Evolutionary conservation across 2,797 vertebrate genomes (phyloP).

Genomic region (Manis javanica): DNA sequence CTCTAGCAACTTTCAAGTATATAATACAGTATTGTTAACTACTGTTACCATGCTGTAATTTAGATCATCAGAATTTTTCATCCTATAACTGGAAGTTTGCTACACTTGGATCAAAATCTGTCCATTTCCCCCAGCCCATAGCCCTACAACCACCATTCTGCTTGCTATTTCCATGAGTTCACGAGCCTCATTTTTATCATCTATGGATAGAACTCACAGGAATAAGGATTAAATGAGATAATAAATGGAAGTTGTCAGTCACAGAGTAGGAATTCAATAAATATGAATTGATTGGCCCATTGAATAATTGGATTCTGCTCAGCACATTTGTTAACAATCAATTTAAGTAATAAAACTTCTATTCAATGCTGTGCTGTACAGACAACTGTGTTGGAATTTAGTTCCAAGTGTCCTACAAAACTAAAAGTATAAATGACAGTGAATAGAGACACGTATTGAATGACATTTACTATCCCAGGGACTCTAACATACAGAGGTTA

Average conservation of each 20-base stretch:
- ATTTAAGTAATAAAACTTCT: conserved; percentile 8
- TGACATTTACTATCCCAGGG: not conserved
- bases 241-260: not conserved
- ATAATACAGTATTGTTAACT: not conserved
- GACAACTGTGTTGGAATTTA: not conserved
- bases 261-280: not conserved
- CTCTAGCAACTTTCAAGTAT: not conserved
- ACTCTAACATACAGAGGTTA: not conserved
- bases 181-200: not conserved
- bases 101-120: not conserved
- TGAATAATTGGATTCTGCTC: not conserved
- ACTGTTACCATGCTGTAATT: not conserved
- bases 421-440: not conserved
- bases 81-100: not conserved
- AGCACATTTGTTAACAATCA: not conserved
- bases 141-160: not conserved
- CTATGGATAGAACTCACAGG: not conserved
- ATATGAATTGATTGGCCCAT: not conserved
- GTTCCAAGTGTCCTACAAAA: not conserved
- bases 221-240: not conserved
- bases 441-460: not conserved
- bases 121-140: not conserved
- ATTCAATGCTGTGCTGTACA: not conserved
- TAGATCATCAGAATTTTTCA: not conserved
- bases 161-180: not conserved